Percentiles rank a stretch among this genome's conserved stretches.
phyloP scores from a whole-genome alignment of 2,888 invertebrate species.

The Lithophane socia region DNA sequence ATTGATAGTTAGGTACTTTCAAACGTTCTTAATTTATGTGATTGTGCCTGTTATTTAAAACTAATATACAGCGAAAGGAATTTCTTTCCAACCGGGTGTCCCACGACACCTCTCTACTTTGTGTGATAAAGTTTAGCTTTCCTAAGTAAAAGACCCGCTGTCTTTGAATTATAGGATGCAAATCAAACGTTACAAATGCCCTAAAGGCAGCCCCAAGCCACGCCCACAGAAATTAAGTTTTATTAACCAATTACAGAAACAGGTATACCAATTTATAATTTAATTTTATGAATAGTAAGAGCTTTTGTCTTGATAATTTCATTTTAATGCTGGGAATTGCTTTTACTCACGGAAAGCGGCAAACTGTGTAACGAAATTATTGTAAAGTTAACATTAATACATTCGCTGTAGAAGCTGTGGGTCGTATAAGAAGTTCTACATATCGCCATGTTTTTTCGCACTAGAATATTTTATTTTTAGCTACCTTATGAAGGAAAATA shows the following conservation, averaged over 20 bases:
- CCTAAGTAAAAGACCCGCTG: not conserved
- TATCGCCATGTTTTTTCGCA: too few species aligned
- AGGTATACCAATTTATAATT: slow-evolving; percentile 26
- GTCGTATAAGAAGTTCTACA: not conserved
- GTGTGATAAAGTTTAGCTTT: not conserved
- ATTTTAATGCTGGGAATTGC: slow-evolving; percentile 28
- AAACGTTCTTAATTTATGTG: not conserved
- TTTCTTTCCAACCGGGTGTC: too few species aligned
- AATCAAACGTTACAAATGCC: too few species aligned
- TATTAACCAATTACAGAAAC: slow-evolving; percentile 27
- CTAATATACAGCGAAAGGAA: not conserved
- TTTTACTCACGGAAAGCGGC: slow-evolving; percentile 1
- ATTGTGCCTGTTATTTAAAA: not conserved
- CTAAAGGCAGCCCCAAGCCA: not conserved
- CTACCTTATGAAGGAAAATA: too few species aligned
- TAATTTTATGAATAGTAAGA: slow-evolving; percentile 14
- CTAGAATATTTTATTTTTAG: not conserved
- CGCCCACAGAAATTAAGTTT: slow-evolving; percentile 10
- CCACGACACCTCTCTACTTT: not conserved
- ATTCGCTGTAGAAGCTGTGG: not conserved
- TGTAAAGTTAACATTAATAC: not conserved
- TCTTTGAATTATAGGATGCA: not conserved
- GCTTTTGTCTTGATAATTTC: slow-evolving; percentile 18
- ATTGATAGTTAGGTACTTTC: too few species aligned
- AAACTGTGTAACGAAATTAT: slow-evolving; percentile 5